Evolutionary conservation across 2,797 vertebrate genomes (phyloP).

Genomic region (Myotis findleyi): DNA sequence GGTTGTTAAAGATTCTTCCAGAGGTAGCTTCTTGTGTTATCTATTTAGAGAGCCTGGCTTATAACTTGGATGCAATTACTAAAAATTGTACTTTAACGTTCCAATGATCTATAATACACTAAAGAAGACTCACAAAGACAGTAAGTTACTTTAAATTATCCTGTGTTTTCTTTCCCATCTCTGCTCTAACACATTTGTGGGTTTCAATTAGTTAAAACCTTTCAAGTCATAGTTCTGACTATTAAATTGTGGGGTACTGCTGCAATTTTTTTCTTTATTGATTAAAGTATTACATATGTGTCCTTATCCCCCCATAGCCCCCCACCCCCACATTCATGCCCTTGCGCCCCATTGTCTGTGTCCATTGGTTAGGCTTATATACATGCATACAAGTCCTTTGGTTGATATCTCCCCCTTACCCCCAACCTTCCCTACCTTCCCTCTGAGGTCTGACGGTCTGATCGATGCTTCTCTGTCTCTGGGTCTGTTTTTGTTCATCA

Average conservation of each 20-base stretch:
- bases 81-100: slow-evolving; percentile 81
- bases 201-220: slow-evolving; percentile 25
- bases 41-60: slow-evolving; percentile 60
- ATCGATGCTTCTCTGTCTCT: too few species aligned
- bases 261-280: too few species aligned
- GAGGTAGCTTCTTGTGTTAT: not conserved
- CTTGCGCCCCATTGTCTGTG: too few species aligned
- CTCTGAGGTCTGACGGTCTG: too few species aligned
- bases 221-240: not conserved
- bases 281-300: too few species aligned
- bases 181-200: not conserved
- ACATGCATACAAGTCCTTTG: too few species aligned
- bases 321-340: too few species aligned
- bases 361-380: too few species aligned
- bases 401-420: too few species aligned
- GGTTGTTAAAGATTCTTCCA: not conserved
- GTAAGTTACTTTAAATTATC: slow-evolving; percentile 77
- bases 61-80: slow-evolving; percentile 41
- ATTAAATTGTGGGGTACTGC: not conserved
- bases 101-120: slow-evolving; percentile 73
- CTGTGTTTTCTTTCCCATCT: slow-evolving; percentile 65
- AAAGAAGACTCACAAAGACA: slow-evolving; percentile 82
- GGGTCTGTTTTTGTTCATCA: too few species aligned
- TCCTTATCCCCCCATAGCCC: too few species aligned
- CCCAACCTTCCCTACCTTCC: too few species aligned